Percentiles rank a stretch among this genome's conserved stretches.
These are phyloP conservation scores for Arge pagana DNA, from an alignment of 2,888 invertebrate genomes.

Conservation along the genomic window DNA sequence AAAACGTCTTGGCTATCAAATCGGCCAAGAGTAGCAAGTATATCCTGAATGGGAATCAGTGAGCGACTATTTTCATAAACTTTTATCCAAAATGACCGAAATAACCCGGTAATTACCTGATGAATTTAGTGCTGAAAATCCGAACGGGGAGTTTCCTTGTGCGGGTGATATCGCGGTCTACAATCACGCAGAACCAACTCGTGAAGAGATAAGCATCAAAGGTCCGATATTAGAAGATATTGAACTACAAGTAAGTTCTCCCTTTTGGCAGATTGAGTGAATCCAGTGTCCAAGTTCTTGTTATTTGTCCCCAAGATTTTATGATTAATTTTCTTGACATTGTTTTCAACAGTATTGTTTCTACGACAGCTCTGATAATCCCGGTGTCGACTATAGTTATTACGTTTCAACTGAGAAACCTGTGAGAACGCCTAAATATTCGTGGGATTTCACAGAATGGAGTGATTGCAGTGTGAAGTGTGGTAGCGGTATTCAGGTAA, in stretches of 20 bases:
- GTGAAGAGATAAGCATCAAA: constrained; percentile 79
- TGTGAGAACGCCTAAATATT: constrained; percentile 63
- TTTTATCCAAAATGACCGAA: constrained; percentile 13
- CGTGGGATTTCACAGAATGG: constrained; percentile 82
- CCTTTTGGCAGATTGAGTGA: not conserved
- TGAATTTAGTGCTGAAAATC: constrained; percentile 67
- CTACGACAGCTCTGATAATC: constrained; percentile 63
- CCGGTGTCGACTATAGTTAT: constrained; percentile 82
- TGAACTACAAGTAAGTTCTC: constrained; percentile 73
- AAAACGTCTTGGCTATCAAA: constrained; percentile 74
- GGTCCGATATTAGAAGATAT: constrained; percentile 83
- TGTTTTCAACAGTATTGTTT: constrained; percentile 36
- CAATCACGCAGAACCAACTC: constrained; percentile 71
- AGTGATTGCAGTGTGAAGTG: constrained; percentile 76
- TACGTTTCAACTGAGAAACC: constrained; percentile 67
- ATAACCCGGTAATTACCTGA: not conserved
- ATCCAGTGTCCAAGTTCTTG: not conserved
- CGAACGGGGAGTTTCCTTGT: constrained; percentile 81
- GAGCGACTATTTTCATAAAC: constrained; percentile 36
- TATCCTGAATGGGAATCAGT: constrained; percentile 81
- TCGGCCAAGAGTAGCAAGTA: constrained; percentile 71
- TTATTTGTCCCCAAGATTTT: too few species aligned
- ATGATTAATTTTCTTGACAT: too few species aligned
- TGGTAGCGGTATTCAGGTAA: constrained; percentile 73
- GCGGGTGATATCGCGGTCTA: constrained; percentile 81